Percentiles rank a stretch among this genome's conserved stretches.
These are phyloP conservation scores for Hipparchia sbordonii DNA, from an alignment of 2,888 invertebrate genomes.

Conservation along the genomic window DNA sequence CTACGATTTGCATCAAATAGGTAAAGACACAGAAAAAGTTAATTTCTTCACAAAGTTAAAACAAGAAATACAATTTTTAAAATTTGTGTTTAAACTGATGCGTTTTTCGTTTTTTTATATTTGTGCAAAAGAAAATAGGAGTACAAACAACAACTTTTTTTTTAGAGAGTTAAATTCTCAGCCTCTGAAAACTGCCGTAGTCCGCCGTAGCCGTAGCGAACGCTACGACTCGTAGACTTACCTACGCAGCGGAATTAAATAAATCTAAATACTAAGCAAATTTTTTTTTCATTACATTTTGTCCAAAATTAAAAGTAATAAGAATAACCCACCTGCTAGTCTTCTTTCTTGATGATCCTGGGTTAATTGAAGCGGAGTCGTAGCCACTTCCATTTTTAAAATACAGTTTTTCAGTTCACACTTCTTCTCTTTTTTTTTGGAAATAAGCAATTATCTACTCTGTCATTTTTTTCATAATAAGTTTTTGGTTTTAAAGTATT, in stretches of 20 bases:
- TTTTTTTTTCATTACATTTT: neutral
- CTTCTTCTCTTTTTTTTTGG: conserved; percentile 4
- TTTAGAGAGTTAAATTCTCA: neutral
- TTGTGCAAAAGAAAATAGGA: no score
- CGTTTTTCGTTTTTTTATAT: no score
- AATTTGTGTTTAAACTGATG: no score
- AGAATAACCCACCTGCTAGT: conserved; percentile 58
- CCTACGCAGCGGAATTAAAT: neutral
- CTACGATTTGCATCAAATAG: no score
- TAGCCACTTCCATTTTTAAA: conserved; percentile 73
- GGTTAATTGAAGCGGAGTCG: conserved; percentile 72
- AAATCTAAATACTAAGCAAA: neutral
- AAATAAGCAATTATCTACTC: neutral
- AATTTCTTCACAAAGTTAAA: no score
- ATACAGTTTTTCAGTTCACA: conserved; percentile 36
- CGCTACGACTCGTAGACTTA: conserved; percentile 9
- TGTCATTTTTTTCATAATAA: conserved; percentile 1
- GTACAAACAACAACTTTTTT: no score
- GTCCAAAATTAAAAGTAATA: neutral
- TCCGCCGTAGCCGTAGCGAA: conserved; percentile 2
- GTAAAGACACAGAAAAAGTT: no score
- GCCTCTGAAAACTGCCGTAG: neutral
- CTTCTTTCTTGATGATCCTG: conserved; percentile 74
- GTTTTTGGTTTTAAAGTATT: neutral
- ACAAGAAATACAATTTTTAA: no score